phyloP scores from a whole-genome alignment of 2,113 vertebrate species.

The Buteo buteo region DNA sequence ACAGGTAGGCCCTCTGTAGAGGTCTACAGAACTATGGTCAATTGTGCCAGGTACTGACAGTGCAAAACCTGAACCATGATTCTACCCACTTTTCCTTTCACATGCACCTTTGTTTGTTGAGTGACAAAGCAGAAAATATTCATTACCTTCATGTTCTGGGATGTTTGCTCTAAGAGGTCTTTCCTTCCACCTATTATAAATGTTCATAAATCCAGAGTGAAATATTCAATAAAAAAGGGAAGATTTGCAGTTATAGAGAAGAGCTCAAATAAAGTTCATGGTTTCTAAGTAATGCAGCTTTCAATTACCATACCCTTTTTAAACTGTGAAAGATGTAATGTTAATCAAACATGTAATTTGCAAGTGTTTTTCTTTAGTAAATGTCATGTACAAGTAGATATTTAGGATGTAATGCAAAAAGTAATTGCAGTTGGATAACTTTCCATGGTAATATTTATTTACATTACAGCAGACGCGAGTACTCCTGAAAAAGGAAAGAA shows the following conservation, averaged over 20 bases:
- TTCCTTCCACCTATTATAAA: constrained; percentile 34
- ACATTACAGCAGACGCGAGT: background rate
- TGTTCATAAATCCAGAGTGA: constrained; percentile 53
- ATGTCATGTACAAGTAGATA: constrained; percentile 79
- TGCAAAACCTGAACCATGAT: background rate
- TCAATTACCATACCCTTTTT: constrained; percentile 77
- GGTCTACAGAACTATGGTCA: background rate
- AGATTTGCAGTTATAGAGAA: constrained; percentile 59
- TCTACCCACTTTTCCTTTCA: background rate
- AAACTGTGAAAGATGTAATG: constrained; percentile 76
- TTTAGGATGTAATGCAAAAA: constrained; percentile 71
- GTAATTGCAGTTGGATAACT: constrained; percentile 62
- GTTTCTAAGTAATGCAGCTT: constrained; percentile 71
- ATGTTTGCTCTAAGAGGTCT: constrained; percentile 52
- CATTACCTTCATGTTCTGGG: constrained; percentile 14
- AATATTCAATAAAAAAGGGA: constrained; percentile 58
- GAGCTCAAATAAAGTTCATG: constrained; percentile 74
- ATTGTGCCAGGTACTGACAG: background rate
- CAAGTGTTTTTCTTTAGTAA: constrained; percentile 80
- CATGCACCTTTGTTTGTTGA: background rate
- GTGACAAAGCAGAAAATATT: constrained; percentile 38
- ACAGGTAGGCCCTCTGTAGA: background rate
- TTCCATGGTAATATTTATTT: constrained; percentile 27
- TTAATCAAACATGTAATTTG: constrained; percentile 84
- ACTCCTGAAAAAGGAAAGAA: constrained; percentile 1